Evolutionary conservation across 2,888 invertebrate species (phyloP).

Genomic region (Caenorhabditis uteleia): DNA sequence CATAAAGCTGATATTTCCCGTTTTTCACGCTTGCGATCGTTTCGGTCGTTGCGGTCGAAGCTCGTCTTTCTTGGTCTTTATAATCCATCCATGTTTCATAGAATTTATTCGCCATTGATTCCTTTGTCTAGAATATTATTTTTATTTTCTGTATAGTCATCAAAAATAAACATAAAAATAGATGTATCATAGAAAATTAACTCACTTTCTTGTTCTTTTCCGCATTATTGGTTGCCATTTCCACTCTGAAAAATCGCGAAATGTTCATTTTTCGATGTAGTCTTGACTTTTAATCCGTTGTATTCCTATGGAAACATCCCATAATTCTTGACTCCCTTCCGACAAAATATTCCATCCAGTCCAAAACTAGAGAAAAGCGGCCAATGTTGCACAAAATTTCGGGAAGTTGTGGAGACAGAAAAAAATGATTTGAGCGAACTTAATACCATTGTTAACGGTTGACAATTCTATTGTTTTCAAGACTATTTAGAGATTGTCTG

Average conservation of each 20-base stretch:
- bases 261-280: too few species aligned
- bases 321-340: too few species aligned
- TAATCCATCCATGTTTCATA: constrained; percentile 46
- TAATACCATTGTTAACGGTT: constrained; percentile 37
- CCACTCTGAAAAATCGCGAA: too few species aligned
- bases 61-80: constrained; percentile 30
- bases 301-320: too few species aligned
- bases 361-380: not conserved
- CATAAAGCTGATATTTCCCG: constrained; percentile 36
- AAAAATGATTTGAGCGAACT: constrained; percentile 19
- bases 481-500: constrained; percentile 6
- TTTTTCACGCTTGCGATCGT: constrained; percentile 37
- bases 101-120: constrained; percentile 13
- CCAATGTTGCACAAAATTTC: constrained; percentile 14
- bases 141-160: not conserved
- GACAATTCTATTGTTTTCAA: constrained; percentile 39
- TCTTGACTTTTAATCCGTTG: too few species aligned
- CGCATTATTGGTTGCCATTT: too few species aligned
- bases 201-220: too few species aligned
- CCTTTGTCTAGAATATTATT: constrained; percentile 4
- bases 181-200: too few species aligned
- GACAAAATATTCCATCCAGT: too few species aligned
- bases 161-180: not conserved
- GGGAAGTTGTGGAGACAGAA: constrained; percentile 31
- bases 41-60: constrained; percentile 32